Evolutionary conservation across 2,113 vertebrate species (phyloP), one percentile per base, ranked within the genome.

Genomic region (Trogon melanurus): DNA sequence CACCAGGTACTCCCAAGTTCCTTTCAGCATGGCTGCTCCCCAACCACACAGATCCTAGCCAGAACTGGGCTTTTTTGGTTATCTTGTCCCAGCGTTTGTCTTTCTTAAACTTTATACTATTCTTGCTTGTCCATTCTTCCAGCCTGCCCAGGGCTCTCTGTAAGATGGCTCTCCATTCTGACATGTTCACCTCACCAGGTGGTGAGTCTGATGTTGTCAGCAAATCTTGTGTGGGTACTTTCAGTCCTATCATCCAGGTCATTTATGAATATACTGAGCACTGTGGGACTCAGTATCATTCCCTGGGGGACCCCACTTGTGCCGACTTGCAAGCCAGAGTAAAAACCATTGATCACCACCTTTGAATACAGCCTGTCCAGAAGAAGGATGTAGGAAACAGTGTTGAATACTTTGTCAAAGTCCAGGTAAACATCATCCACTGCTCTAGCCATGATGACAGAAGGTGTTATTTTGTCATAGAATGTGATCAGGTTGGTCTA

Each of bases 111-210:
- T 56, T 48, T 10, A 56, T n/a, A 13, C 21, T 41, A 5, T 53
- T 83, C 54, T 48, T 34, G 11, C n/a, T 21, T 29, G 16, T 13
- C 6, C 17, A 23, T 8, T 69, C 19, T 64, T 76, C 4, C 30
- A 45, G 10, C 29, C 16, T 32, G 15, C 11, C 50, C 41, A 34
- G 8, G 38, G 32, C 1, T 51, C 32, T 45, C n/a, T 67, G 11
- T 26, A n/a, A 30, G 14, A 72, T 16, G 19, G 2, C 2, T 76
- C 14, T 72, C 41, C 11, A 9, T 38, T 80, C 47, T 64, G 58
- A 57, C 2, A 1, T 8, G 16, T 50, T 85, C 6, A 14, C 4
- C 4, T 64, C 23, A 79, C 3, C 1, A n/a, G 4, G 4, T 34
- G 19, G 4, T 0, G 3, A 56, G 16, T 79, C 61, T 53, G 8